Evolutionary conservation across 2,113 vertebrate genomes (phyloP).

Genomic region (Sminthopsis crassicaudata): DNA sequence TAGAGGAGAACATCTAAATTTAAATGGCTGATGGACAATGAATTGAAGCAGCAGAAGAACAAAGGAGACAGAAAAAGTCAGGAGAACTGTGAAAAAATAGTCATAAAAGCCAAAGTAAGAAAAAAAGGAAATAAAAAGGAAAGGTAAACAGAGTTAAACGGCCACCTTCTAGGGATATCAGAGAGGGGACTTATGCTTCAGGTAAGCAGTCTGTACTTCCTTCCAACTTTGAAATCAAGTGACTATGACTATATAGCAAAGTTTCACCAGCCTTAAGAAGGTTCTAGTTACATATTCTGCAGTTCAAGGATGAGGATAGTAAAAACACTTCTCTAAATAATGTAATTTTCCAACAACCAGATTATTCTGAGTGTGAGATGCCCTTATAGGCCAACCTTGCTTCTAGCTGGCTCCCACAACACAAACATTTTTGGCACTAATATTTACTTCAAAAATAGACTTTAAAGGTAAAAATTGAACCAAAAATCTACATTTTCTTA

Average conservation of each 20-base stretch:
- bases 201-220: background rate
- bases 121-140: background rate
- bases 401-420: constrained; percentile 4
- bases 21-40: background rate
- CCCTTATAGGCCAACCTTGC: background rate
- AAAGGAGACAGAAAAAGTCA: background rate
- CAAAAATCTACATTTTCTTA: constrained; percentile 71
- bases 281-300: background rate
- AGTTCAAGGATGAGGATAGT: background rate
- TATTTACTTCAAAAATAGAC: constrained; percentile 57
- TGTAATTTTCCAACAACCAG: background rate
- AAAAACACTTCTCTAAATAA: background rate
- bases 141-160: background rate
- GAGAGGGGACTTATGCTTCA: background rate
- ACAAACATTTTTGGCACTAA: constrained; percentile 30
- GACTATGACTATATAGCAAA: background rate
- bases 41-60: background rate
- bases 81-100: background rate
- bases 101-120: background rate
- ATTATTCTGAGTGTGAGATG: background rate
- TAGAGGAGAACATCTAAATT: background rate
- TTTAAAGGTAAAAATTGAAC: constrained; percentile 68
- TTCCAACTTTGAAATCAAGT: background rate
- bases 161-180: background rate
- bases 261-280: constrained; percentile 9